A percentile compares a stretch with the other conserved stretches of the same genome.
These are phyloP conservation scores for Danio kyathit DNA, from an alignment of 2,797 vertebrate species.

Conservation along the genomic window DNA sequence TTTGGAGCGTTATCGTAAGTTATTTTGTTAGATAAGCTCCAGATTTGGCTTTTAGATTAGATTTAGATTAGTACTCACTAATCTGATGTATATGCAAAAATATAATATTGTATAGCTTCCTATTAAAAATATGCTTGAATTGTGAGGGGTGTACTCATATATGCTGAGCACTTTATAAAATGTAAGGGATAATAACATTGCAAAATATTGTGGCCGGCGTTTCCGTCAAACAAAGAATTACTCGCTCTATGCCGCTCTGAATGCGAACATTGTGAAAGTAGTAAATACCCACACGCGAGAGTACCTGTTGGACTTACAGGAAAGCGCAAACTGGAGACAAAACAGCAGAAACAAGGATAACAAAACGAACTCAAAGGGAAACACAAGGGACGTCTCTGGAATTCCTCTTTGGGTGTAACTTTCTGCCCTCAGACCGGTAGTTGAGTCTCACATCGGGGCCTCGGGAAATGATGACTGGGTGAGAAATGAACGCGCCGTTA, in stretches of 20 bases:
- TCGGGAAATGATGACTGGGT: conserved; percentile 69
- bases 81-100: no score
- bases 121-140: no score
- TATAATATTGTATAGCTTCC: no score
- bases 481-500: conserved; percentile 38
- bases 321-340: neutral
- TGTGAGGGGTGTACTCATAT: no score
- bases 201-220: neutral
- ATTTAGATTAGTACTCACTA: no score
- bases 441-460: conserved; percentile 70
- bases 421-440: conserved; percentile 64
- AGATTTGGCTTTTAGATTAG: no score
- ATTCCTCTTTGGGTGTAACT: conserved; percentile 66
- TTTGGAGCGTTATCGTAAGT: no score
- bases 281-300: conserved; percentile 33
- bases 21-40: no score
- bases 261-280: conserved; percentile 49
- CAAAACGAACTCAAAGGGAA: conserved; percentile 49
- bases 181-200: neutral
- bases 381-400: conserved; percentile 56
- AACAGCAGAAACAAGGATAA: neutral
- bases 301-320: conserved; percentile 15
- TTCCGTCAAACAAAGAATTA: conserved; percentile 15
- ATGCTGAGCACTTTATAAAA: no score
- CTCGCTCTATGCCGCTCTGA: conserved; percentile 30